Evolutionary conservation across 2,888 invertebrate genomes (phyloP), one percentile per base, ranked within the genome.

Genomic region (Drosophila borborema): DNA sequence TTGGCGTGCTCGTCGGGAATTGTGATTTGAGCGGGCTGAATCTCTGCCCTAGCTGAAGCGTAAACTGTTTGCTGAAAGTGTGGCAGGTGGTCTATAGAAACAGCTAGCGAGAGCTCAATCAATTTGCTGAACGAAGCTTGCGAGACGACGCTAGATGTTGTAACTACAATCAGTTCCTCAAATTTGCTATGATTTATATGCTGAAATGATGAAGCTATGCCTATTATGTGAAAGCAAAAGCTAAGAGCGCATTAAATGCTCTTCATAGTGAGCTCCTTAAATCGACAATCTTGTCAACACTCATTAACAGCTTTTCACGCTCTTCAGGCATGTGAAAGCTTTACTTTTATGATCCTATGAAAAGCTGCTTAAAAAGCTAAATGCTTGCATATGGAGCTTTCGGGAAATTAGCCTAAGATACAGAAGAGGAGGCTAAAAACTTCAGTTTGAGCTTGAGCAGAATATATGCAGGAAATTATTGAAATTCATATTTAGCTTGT

Each of bases 1-100:
- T 23, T 31, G 18, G 16, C 18, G 18, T 38, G 36, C 14, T 49
- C 49, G 49, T 5, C 20, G 49, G 31, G 40, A 61, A 61, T 34
- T 51, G 20, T 51, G 31, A 61, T 49, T 41, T 9, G 38, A 41
- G 36, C 34, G 23, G 23, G n/a, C 36, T 23, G 59, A 59, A 59
- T 59, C 59, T 48, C 46, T 23, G 59, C 0, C 59, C 23, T 4
- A 36, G 12, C 23, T 28, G 46, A 38, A 38, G 46, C 46, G 36
- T 36, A 10, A 59, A 59, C 16, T 34, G 46, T 45, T 58, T 45
- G 10, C 45, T 10, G 31, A 31, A 40, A 38, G 20, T 45, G 45
- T 14, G 55, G 40, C 55, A n/a, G 53, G 31, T 7, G 14, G 36
- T 53, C 49, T n/a, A 23, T 38, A 18, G 54, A 9, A 28, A 41